These are phyloP conservation scores for Conchocele bisecta DNA, from an alignment of 2,888 invertebrate species.

Conservation along the genomic window DNA sequence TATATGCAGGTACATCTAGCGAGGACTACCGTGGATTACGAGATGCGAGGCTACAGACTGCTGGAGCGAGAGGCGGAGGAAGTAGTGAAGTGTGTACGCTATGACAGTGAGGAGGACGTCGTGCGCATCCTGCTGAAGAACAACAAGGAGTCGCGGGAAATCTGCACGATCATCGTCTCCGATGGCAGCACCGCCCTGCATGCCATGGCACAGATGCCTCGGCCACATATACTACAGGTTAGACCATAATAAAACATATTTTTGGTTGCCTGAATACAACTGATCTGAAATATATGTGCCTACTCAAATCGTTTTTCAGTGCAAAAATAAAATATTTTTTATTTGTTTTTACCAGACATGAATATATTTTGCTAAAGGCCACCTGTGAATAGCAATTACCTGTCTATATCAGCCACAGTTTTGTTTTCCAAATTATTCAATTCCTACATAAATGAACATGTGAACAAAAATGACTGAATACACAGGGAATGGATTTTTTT, in stretches of 20 bases:
- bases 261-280: not conserved
- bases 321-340: too few relatives aligned
- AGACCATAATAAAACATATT: not conserved
- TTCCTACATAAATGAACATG: too few relatives aligned
- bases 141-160: slow-evolving; percentile 62
- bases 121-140: slow-evolving; percentile 58
- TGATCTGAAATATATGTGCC: not conserved
- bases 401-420: too few relatives aligned
- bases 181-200: slow-evolving; percentile 74
- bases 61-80: slow-evolving; percentile 64
- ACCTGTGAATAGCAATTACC: too few relatives aligned
- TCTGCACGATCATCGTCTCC: slow-evolving; percentile 69
- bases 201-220: slow-evolving; percentile 66
- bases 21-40: too few relatives aligned
- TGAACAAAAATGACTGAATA: too few relatives aligned
- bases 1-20: too few relatives aligned
- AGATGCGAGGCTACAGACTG: slow-evolving; percentile 58
- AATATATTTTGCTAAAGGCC: too few relatives aligned
- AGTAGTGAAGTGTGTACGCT: slow-evolving; percentile 60
- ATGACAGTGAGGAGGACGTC: slow-evolving; percentile 63
- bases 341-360: too few relatives aligned
- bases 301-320: too few relatives aligned
- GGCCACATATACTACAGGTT: slow-evolving; percentile 63
- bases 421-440: too few relatives aligned
- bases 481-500: too few relatives aligned